Conservation (phyloP, 2,888 invertebrate species). For the Stictocephala bisonia region DNA sequence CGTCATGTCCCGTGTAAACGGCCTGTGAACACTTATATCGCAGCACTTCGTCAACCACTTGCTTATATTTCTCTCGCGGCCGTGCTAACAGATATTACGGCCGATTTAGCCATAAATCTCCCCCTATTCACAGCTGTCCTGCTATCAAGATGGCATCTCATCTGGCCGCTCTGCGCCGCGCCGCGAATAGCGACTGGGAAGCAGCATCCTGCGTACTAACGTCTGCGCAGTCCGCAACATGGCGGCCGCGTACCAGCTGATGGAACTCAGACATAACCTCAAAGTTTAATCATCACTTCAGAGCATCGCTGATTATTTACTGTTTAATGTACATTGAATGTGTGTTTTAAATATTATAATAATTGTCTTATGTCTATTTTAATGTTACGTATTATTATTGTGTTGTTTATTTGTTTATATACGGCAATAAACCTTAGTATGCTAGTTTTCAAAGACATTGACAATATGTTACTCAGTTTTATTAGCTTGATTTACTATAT, state of each 20-base stretch:
- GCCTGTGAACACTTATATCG: constrained; percentile 27
- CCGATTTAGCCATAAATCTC: constrained; percentile 34
- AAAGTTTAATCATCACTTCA: not conserved
- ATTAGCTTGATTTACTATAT: too few species aligned
- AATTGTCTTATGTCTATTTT: too few species aligned
- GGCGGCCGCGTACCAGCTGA: not conserved
- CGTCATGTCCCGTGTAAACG: constrained; percentile 15
- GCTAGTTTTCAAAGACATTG: too few species aligned
- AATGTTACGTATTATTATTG: too few species aligned
- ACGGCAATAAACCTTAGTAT: too few species aligned
- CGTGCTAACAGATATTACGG: constrained; percentile 23
- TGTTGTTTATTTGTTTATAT: too few species aligned
- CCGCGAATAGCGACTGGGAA: constrained; percentile 17
- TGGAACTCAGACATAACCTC: constrained; percentile 11
- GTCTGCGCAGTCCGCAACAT: not conserved
- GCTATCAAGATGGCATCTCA: constrained; percentile 30
- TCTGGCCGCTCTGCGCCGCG: not conserved
- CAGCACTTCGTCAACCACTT: constrained; percentile 10
- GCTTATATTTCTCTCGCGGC: constrained; percentile 29
- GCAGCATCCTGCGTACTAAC: constrained; percentile 7
- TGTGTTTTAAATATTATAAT: too few species aligned
- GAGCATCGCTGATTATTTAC: too few species aligned
- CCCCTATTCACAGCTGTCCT: constrained; percentile 21
- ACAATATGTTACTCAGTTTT: too few species aligned
- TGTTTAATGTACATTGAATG: too few species aligned